phyloP scores from a whole-genome alignment of 2,888 invertebrate species.

The Caenorhabditis sulstoni region DNA sequence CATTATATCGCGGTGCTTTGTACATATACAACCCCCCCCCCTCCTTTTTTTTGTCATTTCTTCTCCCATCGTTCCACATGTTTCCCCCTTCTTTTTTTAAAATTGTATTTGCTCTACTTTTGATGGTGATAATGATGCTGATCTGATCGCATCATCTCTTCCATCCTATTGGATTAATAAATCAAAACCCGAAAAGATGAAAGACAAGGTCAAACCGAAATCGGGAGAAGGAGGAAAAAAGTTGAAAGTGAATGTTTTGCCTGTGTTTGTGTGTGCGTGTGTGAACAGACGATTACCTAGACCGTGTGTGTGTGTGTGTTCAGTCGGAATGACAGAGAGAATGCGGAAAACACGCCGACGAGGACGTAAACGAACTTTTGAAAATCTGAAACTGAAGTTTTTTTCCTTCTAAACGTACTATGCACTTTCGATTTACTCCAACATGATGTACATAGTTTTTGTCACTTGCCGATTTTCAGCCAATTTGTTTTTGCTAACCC shows the following conservation, averaged over 20 bases:
- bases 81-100: neutral
- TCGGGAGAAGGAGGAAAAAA: neutral
- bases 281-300: conserved; percentile 2
- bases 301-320: neutral
- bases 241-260: neutral
- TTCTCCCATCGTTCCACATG: neutral
- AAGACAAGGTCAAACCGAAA: neutral
- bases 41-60: neutral
- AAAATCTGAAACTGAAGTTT: neutral
- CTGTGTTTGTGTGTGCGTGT: neutral
- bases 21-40: conserved; percentile 31
- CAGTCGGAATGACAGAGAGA: neutral
- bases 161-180: too few relatives aligned
- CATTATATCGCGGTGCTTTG: conserved; percentile 52
- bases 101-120: neutral
- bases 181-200: too few relatives aligned
- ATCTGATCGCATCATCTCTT: too few relatives aligned
- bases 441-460: too few relatives aligned
- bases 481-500: too few relatives aligned
- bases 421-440: too few relatives aligned
- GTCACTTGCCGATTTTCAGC: too few relatives aligned
- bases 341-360: neutral
- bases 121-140: neutral
- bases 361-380: neutral
- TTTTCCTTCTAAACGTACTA: too few relatives aligned